Evolutionary conservation across 2,797 vertebrate species (phyloP).

Genomic region (Ataeniobius toweri): DNA sequence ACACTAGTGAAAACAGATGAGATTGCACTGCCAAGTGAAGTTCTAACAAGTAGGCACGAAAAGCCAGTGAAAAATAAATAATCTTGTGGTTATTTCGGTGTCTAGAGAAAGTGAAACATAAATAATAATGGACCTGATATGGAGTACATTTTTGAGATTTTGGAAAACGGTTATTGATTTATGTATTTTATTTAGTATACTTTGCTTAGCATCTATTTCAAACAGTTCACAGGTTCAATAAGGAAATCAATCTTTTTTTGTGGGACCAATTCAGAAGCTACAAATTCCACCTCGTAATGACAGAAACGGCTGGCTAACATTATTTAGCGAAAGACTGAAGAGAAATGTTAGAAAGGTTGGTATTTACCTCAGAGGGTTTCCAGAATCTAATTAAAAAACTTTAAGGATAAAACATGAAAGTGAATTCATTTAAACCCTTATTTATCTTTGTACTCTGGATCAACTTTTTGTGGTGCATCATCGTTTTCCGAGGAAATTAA

Average conservation of each 20-base stretch:
- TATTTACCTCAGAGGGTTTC: background rate
- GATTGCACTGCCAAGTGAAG: background rate
- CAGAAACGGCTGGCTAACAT: background rate
- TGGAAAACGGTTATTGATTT: background rate
- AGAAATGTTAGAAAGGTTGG: background rate
- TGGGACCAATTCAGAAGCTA: background rate
- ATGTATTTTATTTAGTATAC: too few species aligned
- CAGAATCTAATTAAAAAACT: background rate
- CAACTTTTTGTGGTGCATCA: too few species aligned
- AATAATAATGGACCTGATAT: background rate
- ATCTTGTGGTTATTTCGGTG: background rate
- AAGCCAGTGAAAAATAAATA: background rate
- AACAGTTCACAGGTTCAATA: background rate
- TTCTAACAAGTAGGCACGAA: too few species aligned
- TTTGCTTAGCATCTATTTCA: background rate
- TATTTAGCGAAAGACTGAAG: background rate
- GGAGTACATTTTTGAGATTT: background rate
- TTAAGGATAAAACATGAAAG: background rate
- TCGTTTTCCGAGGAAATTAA: background rate
- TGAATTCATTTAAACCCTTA: background rate
- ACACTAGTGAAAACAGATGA: background rate
- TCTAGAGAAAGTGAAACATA: background rate
- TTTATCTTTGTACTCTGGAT: background rate
- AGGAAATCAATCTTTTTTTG: background rate
- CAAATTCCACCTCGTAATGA: background rate